phyloP scores from a whole-genome alignment of 2,113 vertebrate species.

The Acanthisitta chloris region DNA sequence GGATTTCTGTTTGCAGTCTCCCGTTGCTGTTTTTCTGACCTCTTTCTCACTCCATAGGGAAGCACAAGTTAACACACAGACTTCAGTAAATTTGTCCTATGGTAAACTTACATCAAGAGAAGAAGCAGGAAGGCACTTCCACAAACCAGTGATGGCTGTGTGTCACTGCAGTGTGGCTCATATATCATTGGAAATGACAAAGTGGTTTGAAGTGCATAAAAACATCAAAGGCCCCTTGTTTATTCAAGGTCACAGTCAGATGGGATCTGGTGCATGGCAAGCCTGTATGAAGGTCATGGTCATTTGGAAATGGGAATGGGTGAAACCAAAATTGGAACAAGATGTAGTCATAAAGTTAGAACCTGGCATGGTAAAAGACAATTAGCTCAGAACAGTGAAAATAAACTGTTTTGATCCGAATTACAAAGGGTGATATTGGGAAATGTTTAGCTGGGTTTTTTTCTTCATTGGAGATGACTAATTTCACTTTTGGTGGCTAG shows the following conservation, averaged over 20 bases:
- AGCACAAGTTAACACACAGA: constrained; percentile 45
- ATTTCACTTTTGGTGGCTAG: neutral
- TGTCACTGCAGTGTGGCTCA: constrained; percentile 27
- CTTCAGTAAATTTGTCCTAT: constrained; percentile 58
- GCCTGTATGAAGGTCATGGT: constrained; percentile 9
- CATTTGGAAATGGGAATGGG: neutral
- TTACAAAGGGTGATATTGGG: neutral
- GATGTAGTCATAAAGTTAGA: constrained; percentile 30
- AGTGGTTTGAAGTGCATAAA: constrained; percentile 37
- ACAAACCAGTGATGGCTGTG: constrained; percentile 51
- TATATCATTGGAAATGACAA: constrained; percentile 45
- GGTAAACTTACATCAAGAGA: constrained; percentile 36
- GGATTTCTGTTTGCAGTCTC: constrained; percentile 4
- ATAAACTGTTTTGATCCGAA: neutral
- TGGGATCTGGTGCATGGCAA: constrained; percentile 40
- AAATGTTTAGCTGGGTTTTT: neutral
- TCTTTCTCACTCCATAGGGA: neutral
- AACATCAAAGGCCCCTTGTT: constrained; percentile 54
- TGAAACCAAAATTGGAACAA: constrained; percentile 64
- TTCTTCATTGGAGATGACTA: neutral
- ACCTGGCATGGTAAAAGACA: neutral
- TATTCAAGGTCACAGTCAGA: constrained; percentile 46
- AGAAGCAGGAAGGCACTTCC: constrained; percentile 29
- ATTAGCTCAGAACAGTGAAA: constrained; percentile 12
- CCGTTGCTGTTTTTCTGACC: neutral